Conservation (phyloP, 2,113 vertebrate genomes). For the Alectura lathami region DNA sequence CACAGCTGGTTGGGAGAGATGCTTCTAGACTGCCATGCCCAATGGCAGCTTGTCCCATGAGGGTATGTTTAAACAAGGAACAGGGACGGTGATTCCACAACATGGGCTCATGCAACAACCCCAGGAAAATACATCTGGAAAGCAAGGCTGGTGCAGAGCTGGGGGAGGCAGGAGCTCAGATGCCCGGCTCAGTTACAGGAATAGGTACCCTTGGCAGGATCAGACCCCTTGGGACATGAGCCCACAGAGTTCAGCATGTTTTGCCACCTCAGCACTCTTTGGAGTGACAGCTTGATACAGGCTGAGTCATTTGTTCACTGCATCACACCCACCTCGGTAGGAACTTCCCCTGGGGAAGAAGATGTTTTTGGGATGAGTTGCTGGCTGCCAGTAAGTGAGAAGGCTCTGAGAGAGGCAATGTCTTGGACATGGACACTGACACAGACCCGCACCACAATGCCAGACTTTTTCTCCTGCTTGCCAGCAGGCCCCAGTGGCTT, state of each 20-base stretch:
- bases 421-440: background rate
- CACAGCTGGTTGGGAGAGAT: accelerated
- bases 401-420: background rate
- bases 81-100: background rate
- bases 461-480: background rate
- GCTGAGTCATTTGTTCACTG: background rate
- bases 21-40: background rate
- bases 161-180: background rate
- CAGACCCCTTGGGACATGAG: background rate
- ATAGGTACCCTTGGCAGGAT: accelerated
- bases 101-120: accelerated
- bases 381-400: too few species aligned
- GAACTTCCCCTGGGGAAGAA: background rate
- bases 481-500: background rate
- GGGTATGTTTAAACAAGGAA: background rate
- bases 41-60: background rate
- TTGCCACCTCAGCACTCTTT: background rate
- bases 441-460: background rate
- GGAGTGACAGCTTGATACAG: background rate
- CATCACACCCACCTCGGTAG: background rate
- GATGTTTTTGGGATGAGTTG: background rate
- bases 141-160: background rate
- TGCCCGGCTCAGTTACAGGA: background rate
- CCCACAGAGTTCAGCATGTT: background rate
- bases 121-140: background rate